These are phyloP conservation scores for Drosophila fungiperda DNA, from an alignment of 2,888 invertebrate genomes.

Conservation along the genomic window DNA sequence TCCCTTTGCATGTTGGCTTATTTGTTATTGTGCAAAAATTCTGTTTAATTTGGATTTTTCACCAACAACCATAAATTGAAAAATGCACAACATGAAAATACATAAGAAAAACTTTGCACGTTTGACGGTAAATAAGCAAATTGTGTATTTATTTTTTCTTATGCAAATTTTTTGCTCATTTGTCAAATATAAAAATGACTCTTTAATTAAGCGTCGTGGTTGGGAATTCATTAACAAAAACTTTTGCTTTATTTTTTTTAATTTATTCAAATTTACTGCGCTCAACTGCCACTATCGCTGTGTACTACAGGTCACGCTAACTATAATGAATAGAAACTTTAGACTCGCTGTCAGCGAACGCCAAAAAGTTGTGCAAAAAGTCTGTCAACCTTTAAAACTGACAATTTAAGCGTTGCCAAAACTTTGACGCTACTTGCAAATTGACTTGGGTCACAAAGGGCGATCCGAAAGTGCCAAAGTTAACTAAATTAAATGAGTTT, in stretches of 20 bases:
- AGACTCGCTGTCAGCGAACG: neutral
- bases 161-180: slow-evolving; percentile 12
- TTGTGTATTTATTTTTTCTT: slow-evolving; percentile 18
- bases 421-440: slow-evolving; percentile 41
- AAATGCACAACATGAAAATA: slow-evolving; percentile 4
- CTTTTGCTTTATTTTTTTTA: slow-evolving; percentile 30
- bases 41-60: slow-evolving; percentile 73
- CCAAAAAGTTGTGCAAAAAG: neutral
- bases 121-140: slow-evolving; percentile 45
- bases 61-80: slow-evolving; percentile 15
- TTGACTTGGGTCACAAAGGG: slow-evolving; percentile 58
- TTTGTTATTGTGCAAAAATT: slow-evolving; percentile 55
- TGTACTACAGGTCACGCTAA: slow-evolving; percentile 12
- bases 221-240: slow-evolving; percentile 64
- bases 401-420: slow-evolving; percentile 61
- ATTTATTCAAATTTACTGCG: slow-evolving; percentile 29
- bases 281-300: slow-evolving; percentile 4
- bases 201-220: slow-evolving; percentile 36
- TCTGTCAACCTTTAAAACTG: slow-evolving; percentile 43
- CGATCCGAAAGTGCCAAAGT: slow-evolving; percentile 59
- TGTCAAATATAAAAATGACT: slow-evolving; percentile 24
- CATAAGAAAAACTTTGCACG: slow-evolving; percentile 1
- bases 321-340: slow-evolving; percentile 70
- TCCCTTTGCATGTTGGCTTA: slow-evolving; percentile 42
- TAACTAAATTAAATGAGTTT: slow-evolving; percentile 60